Conservation (phyloP, 2,113 vertebrate genomes). For the Apteryx mantelli region DNA sequence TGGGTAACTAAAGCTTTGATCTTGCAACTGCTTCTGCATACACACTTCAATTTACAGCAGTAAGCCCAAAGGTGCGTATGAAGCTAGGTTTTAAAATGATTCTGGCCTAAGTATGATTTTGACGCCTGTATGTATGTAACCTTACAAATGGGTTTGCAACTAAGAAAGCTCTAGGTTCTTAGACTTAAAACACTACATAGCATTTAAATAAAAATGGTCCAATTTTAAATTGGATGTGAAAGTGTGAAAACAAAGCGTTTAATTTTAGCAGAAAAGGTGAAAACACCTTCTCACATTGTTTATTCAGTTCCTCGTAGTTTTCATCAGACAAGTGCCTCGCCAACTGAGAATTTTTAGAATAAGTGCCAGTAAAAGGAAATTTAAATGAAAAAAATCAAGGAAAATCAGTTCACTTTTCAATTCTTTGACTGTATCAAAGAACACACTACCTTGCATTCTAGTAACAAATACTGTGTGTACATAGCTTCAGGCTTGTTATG, state of each 20-base stretch:
- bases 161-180: not conserved
- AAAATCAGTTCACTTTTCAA: not conserved
- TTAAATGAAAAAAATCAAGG: too few species aligned
- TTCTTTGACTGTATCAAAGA: not conserved
- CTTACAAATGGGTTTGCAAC: not conserved
- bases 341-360: not conserved
- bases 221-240: not conserved
- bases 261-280: not conserved
- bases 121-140: not conserved
- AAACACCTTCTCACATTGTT: not conserved
- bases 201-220: not conserved
- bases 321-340: not conserved
- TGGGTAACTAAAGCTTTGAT: not conserved
- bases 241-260: not conserved
- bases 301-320: not conserved
- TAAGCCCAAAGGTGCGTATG: not conserved
- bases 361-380: not conserved
- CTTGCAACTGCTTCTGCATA: not conserved
- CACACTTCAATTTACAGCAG: not conserved
- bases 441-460: not conserved
- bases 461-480: not conserved
- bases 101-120: not conserved
- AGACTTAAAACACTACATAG: not conserved
- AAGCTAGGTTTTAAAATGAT: not conserved
- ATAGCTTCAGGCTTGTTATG: accelerated